Conservation (phyloP, 2,113 vertebrate species). For the Seriola dumerili region DNA sequence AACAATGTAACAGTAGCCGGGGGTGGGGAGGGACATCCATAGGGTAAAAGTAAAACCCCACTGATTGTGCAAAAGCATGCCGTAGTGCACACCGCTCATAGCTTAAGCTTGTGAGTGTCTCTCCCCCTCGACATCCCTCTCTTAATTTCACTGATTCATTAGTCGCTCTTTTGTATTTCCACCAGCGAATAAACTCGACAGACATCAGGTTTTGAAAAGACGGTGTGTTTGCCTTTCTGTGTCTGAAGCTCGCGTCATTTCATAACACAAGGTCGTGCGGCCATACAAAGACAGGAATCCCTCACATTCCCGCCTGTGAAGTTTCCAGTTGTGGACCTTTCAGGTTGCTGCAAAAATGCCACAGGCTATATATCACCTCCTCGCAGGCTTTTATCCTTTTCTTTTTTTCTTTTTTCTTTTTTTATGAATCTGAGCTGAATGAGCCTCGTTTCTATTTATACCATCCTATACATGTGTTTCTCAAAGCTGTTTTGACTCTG, state of each 20-base stretch:
- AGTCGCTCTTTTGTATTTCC: background rate
- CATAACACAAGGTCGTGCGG: conserved; percentile 49
- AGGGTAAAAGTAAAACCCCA: conserved; percentile 71
- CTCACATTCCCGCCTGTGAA: conserved; percentile 57
- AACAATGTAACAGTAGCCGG: conserved; percentile 73
- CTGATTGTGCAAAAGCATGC: conserved; percentile 74
- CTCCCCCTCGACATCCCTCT: background rate
- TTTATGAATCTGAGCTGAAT: conserved; percentile 75
- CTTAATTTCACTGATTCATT: background rate
- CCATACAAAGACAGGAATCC: conserved; percentile 62
- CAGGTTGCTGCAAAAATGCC: conserved; percentile 54
- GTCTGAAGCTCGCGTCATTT: conserved; percentile 25
- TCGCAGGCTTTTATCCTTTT: conserved; percentile 66
- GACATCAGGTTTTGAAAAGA: background rate
- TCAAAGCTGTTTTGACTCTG: conserved; percentile 71
- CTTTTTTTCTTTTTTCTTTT: conserved; percentile 64
- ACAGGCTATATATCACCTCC: conserved; percentile 53
- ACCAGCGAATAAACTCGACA: background rate
- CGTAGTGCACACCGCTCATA: background rate
- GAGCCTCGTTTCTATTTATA: conserved; percentile 77
- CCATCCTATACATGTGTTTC: conserved; percentile 36
- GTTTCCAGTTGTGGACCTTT: conserved; percentile 63
- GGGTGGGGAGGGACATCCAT: conserved; percentile 54
- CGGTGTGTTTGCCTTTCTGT: background rate
- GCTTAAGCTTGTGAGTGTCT: background rate